Evolutionary conservation across 2,797 vertebrate genomes (phyloP).

Genomic region (Coendou prehensilis): DNA sequence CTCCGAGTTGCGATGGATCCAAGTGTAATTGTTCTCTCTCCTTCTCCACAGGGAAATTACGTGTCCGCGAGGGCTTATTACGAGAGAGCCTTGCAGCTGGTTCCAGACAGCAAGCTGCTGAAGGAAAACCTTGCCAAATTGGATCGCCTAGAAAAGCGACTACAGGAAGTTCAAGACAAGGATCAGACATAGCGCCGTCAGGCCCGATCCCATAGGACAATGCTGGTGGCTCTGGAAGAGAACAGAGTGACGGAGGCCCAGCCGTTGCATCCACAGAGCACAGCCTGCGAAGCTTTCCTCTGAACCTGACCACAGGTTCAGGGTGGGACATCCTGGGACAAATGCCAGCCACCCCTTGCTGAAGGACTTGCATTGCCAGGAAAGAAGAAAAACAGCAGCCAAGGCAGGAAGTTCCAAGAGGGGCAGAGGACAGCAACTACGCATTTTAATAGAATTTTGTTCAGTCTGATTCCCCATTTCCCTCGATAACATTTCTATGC

Average conservation of each 20-base stretch:
- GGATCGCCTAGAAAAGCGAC: conserved; percentile 95
- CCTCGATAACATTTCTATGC: background rate
- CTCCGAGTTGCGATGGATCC: background rate
- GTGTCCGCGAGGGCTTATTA: conserved; percentile 95
- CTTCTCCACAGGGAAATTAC: conserved; percentile 93
- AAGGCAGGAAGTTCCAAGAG: background rate
- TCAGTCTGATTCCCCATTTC: conserved; percentile 76
- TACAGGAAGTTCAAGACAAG: conserved; percentile 90
- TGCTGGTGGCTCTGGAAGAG: conserved; percentile 32
- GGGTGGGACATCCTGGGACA: conserved; percentile 59
- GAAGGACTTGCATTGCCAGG: conserved; percentile 44
- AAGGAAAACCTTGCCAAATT: conserved; percentile 98
- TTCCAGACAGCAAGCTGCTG: conserved; percentile 95
- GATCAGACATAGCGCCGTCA: conserved; percentile 83
- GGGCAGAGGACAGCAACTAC: conserved; percentile 8
- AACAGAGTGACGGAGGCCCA: conserved; percentile 32
- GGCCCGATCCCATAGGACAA: background rate
- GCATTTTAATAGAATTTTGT: conserved; percentile 64
- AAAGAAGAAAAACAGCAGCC: background rate
- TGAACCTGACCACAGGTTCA: background rate
- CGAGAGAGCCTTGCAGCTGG: conserved; percentile 94
- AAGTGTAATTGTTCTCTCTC: background rate
- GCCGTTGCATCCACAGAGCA: conserved; percentile 13
- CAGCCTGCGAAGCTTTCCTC: background rate
- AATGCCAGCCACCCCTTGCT: conserved; percentile 41